phyloP scores from a whole-genome alignment of 1,140 invertebrate genomes.

The Luehdorfia chinensis region DNA sequence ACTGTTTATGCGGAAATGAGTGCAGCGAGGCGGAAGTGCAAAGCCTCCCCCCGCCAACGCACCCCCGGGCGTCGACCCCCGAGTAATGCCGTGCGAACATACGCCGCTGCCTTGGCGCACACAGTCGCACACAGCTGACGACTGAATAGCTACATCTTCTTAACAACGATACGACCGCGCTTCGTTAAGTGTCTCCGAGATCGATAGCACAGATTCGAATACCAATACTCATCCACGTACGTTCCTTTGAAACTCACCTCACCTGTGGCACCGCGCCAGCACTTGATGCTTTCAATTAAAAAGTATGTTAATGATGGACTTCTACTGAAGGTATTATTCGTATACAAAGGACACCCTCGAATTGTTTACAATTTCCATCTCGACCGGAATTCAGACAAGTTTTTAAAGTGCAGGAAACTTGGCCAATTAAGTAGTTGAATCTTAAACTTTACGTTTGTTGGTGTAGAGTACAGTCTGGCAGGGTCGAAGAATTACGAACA shows the following conservation, averaged over 20 bases:
- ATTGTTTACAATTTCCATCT: constrained; percentile 31
- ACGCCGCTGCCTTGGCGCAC: constrained; percentile 28
- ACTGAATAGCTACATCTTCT: constrained; percentile 37
- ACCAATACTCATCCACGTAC: constrained; percentile 14
- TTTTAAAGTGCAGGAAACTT: constrained; percentile 58
- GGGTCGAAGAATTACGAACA: constrained; percentile 8
- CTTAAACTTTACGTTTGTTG: constrained; percentile 39
- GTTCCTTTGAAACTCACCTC: neutral
- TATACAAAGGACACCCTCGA: constrained; percentile 3
- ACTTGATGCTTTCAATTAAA: neutral
- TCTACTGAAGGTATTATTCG: neutral
- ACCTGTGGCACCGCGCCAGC: neutral
- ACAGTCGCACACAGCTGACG: constrained; percentile 22
- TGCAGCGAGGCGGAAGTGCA: constrained; percentile 71
- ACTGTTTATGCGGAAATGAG: constrained; percentile 74
- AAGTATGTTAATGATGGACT: constrained; percentile 5
- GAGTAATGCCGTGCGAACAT: constrained; percentile 27
- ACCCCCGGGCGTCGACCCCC: constrained; percentile 65
- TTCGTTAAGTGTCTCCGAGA: constrained; percentile 37
- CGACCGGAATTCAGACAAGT: constrained; percentile 43
- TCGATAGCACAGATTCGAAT: constrained; percentile 28
- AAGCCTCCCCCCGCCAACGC: constrained; percentile 43
- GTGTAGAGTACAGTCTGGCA: constrained; percentile 24
- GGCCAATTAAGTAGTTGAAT: constrained; percentile 55
- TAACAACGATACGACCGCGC: constrained; percentile 21